Evolutionary conservation across 1,140 invertebrate species (phyloP).

Genomic region (Dinoponera quadriceps): DNA sequence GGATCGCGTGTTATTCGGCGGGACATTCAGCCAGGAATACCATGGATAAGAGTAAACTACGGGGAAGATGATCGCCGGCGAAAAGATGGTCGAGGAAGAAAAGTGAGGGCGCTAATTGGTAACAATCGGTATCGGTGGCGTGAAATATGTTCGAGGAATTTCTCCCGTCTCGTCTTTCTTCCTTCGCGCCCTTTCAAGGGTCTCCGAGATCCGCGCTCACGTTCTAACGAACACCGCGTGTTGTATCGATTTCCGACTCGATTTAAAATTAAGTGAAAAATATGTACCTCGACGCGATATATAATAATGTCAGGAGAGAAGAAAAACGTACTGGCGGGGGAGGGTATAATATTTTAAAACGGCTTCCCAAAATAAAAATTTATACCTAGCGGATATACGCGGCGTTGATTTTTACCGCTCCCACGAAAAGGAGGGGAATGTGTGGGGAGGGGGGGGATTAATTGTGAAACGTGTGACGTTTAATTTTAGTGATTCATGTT

Average conservation of each 20-base stretch:
- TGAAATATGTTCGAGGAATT: too few species aligned
- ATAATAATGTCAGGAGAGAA: too few species aligned
- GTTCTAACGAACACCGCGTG: too few species aligned
- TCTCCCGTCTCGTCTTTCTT: too few species aligned
- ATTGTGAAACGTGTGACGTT: background rate
- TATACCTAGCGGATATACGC: background rate
- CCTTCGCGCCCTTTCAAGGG: too few species aligned
- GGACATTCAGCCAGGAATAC: background rate
- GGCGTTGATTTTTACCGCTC: background rate
- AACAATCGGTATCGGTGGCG: too few species aligned
- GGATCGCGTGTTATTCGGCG: background rate
- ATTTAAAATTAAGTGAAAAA: too few species aligned
- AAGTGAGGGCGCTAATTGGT: too few species aligned
- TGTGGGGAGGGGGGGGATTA: background rate
- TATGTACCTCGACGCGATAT: too few species aligned
- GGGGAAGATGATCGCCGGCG: background rate
- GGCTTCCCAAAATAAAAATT: background rate
- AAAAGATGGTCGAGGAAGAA: background rate
- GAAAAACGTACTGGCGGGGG: background rate
- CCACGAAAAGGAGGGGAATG: background rate
- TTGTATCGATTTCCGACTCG: too few species aligned
- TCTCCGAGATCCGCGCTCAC: too few species aligned
- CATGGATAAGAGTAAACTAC: background rate
- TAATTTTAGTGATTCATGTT: conserved; percentile 27
- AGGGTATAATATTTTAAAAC: background rate